Conservation (phyloP, 2,797 vertebrate species). For the Pelodytes ibericus region DNA sequence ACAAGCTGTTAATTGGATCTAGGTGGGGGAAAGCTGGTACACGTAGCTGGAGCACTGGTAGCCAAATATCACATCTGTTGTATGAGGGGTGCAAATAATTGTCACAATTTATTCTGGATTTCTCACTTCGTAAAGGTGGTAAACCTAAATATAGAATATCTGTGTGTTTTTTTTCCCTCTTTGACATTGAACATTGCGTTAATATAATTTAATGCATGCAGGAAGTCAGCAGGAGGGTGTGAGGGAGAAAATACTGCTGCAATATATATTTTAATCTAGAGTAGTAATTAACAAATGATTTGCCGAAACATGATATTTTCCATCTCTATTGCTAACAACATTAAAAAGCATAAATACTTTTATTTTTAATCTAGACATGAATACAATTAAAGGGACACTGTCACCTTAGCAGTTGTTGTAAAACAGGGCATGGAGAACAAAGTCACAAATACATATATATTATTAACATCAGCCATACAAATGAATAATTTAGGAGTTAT, state of each 20-base stretch:
- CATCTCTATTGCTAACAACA: neutral
- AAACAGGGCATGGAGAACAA: too few species aligned
- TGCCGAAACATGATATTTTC: neutral
- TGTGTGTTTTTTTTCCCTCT: neutral
- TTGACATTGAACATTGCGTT: constrained; percentile 38
- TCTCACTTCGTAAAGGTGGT: constrained; percentile 40
- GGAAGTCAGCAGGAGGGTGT: constrained; percentile 25
- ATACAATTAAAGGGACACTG: too few species aligned
- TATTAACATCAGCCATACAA: too few species aligned
- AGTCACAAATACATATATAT: too few species aligned
- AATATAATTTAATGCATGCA: constrained; percentile 39
- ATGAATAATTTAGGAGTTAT: too few species aligned
- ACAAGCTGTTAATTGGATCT: constrained; percentile 83
- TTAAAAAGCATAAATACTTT: too few species aligned
- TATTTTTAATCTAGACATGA: too few species aligned
- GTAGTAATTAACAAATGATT: constrained; percentile 11
- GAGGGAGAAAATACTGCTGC: neutral
- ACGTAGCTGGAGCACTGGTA: constrained; percentile 75
- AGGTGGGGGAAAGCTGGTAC: constrained; percentile 68
- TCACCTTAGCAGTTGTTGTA: too few species aligned
- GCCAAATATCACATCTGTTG: constrained; percentile 79
- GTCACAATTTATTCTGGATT: constrained; percentile 70
- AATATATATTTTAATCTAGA: constrained; percentile 6
- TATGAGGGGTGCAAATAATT: constrained; percentile 63
- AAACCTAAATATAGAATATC: constrained; percentile 39